Percentiles rank a stretch among this genome's conserved stretches.
phyloP scores from a whole-genome alignment of 2,888 invertebrate genomes.

The Sminthurides aquaticus region DNA sequence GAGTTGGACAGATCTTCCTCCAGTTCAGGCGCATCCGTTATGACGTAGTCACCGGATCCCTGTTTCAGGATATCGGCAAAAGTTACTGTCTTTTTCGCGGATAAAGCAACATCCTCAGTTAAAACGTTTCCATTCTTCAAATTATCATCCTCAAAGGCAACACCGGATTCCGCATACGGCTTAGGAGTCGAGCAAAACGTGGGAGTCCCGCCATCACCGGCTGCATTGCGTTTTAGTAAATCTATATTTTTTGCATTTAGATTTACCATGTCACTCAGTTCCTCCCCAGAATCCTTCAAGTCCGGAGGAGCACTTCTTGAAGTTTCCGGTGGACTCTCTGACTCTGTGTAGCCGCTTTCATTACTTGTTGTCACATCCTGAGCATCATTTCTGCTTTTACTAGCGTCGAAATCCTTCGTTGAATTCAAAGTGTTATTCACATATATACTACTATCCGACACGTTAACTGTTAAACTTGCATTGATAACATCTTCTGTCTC shows the following conservation, averaged over 20 bases:
- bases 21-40: background rate
- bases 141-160: constrained; percentile 4
- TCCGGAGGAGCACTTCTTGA: constrained; percentile 27
- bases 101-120: background rate
- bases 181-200: background rate
- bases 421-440: constrained; percentile 13
- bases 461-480: constrained; percentile 33
- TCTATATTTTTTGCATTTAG: background rate
- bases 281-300: constrained; percentile 8
- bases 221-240: background rate
- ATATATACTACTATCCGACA: constrained; percentile 25
- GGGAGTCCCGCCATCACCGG: background rate
- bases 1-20: constrained; percentile 8
- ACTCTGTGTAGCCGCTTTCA: constrained; percentile 1
- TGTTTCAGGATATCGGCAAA: constrained; percentile 19
- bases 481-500: constrained; percentile 23
- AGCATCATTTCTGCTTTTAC: background rate
- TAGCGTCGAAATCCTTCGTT: background rate
- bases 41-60: constrained; percentile 1
- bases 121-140: background rate
- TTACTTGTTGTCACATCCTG: background rate
- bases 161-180: background rate
- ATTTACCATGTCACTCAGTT: background rate
- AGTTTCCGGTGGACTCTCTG: constrained; percentile 17
- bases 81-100: constrained; percentile 13